Percentiles rank a stretch among this genome's conserved stretches.
These are phyloP conservation scores for Labeo catla DNA, from an alignment of 2,113 vertebrate species.

Conservation along the genomic window DNA sequence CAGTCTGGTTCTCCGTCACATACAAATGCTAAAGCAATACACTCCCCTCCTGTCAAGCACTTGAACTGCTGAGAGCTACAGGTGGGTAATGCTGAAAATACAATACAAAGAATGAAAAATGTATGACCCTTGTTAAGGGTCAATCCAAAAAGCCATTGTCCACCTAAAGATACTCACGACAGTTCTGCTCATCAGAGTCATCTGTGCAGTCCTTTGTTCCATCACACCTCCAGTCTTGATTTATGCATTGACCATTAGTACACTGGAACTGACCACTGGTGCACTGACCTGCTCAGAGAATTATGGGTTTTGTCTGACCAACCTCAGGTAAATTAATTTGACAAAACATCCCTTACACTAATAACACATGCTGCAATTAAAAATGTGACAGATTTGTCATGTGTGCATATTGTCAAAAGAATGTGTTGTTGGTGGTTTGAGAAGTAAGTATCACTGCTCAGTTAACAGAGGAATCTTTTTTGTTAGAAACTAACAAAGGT, in stretches of 20 bases:
- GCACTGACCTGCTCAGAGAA: slow-evolving; percentile 63
- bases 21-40: slow-evolving; percentile 70
- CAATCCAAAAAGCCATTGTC: neutral
- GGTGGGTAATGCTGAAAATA: slow-evolving; percentile 61
- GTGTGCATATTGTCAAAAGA: neutral
- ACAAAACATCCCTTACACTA: neutral
- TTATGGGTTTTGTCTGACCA: neutral
- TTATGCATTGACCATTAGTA: slow-evolving; percentile 70
- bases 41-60: slow-evolving; percentile 73
- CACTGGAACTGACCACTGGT: slow-evolving; percentile 68
- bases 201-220: slow-evolving; percentile 74
- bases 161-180: slow-evolving; percentile 66
- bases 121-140: neutral
- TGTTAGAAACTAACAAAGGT: neutral
- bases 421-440: neutral
- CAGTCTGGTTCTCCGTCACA: slow-evolving; percentile 77
- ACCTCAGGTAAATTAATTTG: neutral
- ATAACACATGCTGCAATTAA: neutral
- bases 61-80: slow-evolving; percentile 72
- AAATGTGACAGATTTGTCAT: neutral
- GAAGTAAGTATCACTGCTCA: neutral
- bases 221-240: slow-evolving; percentile 71
- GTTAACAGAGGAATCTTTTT: too few relatives aligned
- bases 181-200: slow-evolving; percentile 74
- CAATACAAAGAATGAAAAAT: slow-evolving; percentile 23